Evolutionary conservation across 2,888 invertebrate genomes (phyloP), one percentile per base, ranked within the genome.

Genomic region (Abscondita cerata): DNA sequence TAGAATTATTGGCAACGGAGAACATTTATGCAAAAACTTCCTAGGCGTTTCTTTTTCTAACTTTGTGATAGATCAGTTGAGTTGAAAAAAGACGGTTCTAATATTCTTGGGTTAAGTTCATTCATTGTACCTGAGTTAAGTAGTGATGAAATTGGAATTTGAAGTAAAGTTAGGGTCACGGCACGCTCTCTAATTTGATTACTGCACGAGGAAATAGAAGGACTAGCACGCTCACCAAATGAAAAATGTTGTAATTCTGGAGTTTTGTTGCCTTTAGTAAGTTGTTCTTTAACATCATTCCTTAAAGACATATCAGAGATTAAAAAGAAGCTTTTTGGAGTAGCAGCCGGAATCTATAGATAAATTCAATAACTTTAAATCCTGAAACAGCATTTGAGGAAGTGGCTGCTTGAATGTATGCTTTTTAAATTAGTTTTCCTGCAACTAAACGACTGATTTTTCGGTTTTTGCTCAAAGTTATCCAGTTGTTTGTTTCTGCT

Each of bases 321-420:
- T 62, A 36, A 38, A 65, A 63, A n/a, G 34, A 41, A 25, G 51
- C 16, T 31, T n/a, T n/a, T n/a, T n/a, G n/a, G n/a, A n/a, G n/a
- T n/a, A n/a, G n/a, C n/a, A n/a, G n/a, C n/a, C n/a, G 56, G 65
- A 61, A 59, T 53, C 33, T 51, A 50, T 18, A 59, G 59, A 12
- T 52, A 50, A 9, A 65, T 65, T 50, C 56, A 52, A 36, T 48
- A 52, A 9, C 56, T 48, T 25, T 44, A 52, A 67, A 68, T 13
- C 59, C 63, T 31, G 41, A 44, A n/a, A 53, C 52, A 12, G 38
- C 60, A 62, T 65, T 68, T 33, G 13, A 41, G 8, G 40, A 48
- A 12, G 59, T 58, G 9, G 66, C 58, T 18, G 66, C 48, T 57
- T 52, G 33, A 33, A 33, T 33, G 6, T 9, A 33, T 33, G 33